phyloP scores from a whole-genome alignment of 2,113 vertebrate genomes.

The Rhinoderma darwinii region DNA sequence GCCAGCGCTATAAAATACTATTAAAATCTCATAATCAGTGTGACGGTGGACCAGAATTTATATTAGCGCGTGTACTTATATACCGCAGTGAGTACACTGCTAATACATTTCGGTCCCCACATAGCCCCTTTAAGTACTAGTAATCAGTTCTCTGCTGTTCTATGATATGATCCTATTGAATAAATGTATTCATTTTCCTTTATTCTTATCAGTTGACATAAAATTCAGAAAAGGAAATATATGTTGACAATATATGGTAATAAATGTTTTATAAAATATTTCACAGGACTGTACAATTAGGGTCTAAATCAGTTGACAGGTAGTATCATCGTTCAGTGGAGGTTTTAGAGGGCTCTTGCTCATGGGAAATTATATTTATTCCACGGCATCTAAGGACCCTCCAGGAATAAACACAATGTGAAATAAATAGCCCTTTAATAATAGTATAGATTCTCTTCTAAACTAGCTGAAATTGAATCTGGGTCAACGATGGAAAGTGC shows the following conservation, averaged over 20 bases:
- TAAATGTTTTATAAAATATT: background rate
- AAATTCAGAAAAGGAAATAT: background rate
- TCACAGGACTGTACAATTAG: background rate
- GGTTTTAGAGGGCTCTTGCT: background rate
- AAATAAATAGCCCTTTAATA: constrained; percentile 44
- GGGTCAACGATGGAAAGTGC: constrained; percentile 65
- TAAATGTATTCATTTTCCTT: background rate
- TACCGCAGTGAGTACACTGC: no score
- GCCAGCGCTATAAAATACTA: no score
- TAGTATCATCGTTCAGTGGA: background rate
- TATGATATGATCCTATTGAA: background rate
- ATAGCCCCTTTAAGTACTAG: no score
- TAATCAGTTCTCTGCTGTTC: background rate
- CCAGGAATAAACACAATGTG: constrained; percentile 13
- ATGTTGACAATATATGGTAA: background rate
- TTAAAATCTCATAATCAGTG: no score
- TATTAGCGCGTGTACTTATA: no score
- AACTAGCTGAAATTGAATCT: constrained; percentile 62
- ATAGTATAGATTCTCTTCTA: constrained; percentile 25
- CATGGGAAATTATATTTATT: constrained; percentile 14
- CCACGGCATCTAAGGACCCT: constrained; percentile 12
- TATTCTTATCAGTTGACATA: background rate
- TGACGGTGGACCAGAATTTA: no score
- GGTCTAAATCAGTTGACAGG: background rate
- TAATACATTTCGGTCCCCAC: no score